These are phyloP conservation scores for Sarcophaga peregrina DNA, from an alignment of 1,140 invertebrate genomes.

Conservation along the genomic window DNA sequence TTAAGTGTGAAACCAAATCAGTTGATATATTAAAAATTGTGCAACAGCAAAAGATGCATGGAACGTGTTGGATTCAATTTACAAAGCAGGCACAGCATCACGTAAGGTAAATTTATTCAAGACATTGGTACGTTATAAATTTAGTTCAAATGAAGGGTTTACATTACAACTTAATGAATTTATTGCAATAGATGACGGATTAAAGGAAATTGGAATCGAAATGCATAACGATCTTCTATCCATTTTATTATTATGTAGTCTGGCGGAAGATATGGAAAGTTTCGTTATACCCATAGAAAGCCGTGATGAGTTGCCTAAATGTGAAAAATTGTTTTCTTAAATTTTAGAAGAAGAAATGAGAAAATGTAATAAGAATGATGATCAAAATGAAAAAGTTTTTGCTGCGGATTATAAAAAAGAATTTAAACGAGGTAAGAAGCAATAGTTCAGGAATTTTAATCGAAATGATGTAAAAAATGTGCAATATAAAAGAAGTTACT, in stretches of 20 bases:
- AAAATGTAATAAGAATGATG: constrained; percentile 26
- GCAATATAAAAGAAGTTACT: not conserved
- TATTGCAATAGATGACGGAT: constrained; percentile 21
- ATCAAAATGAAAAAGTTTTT: constrained; percentile 15
- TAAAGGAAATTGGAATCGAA: constrained; percentile 40
- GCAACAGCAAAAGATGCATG: constrained; percentile 38
- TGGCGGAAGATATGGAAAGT: constrained; percentile 45
- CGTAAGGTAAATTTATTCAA: constrained; percentile 44
- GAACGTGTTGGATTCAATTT: constrained; percentile 16
- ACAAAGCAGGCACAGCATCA: constrained; percentile 38
- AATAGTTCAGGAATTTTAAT: not conserved
- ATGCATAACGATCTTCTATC: constrained; percentile 35
- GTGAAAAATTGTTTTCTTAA: constrained; percentile 35
- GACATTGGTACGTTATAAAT: constrained; percentile 40
- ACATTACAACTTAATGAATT: constrained; percentile 42
- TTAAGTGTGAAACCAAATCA: constrained; percentile 41
- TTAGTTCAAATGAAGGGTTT: constrained; percentile 33
- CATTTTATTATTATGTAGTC: constrained; percentile 34
- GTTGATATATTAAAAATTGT: constrained; percentile 42
- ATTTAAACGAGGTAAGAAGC: constrained; percentile 21
- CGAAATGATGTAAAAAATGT: not conserved
- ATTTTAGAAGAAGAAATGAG: constrained; percentile 43
- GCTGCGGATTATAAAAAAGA: constrained; percentile 17
- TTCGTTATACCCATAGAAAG: constrained; percentile 44
- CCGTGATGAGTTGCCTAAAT: constrained; percentile 41